These are phyloP conservation scores for Arizona elegans DNA, from an alignment of 2,113 vertebrate species.

Conservation along the genomic window DNA sequence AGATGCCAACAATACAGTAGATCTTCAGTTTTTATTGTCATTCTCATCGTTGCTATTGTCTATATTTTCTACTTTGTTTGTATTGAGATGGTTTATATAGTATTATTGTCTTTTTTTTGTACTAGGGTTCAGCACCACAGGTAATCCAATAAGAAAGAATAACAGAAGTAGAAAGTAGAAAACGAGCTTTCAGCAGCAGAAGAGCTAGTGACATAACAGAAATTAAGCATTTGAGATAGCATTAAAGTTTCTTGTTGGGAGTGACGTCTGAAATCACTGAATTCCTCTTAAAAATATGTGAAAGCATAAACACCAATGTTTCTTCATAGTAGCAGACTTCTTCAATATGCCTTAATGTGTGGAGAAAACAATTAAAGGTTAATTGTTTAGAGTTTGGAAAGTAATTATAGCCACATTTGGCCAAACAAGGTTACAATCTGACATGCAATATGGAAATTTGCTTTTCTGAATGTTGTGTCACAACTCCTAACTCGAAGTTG, in stretches of 20 bases:
- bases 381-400: neutral
- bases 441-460: neutral
- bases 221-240: neutral
- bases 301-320: neutral
- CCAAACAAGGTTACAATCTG: neutral
- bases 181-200: neutral
- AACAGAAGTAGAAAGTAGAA: slow-evolving; percentile 19
- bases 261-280: neutral
- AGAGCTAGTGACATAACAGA: neutral
- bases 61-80: neutral
- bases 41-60: neutral
- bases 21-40: slow-evolving; percentile 3
- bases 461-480: neutral
- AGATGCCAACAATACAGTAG: slow-evolving; percentile 2
- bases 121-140: neutral
- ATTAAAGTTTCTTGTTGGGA: neutral
- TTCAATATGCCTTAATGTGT: neutral
- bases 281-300: neutral
- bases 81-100: slow-evolving; percentile 31
- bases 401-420: neutral
- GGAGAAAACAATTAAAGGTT: neutral
- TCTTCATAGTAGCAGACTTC: neutral
- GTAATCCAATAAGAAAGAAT: neutral
- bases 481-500: neutral
- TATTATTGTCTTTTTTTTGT: slow-evolving; percentile 32